These are phyloP conservation scores for Merodon equestris DNA, from an alignment of 2,888 invertebrate genomes.

Conservation along the genomic window DNA sequence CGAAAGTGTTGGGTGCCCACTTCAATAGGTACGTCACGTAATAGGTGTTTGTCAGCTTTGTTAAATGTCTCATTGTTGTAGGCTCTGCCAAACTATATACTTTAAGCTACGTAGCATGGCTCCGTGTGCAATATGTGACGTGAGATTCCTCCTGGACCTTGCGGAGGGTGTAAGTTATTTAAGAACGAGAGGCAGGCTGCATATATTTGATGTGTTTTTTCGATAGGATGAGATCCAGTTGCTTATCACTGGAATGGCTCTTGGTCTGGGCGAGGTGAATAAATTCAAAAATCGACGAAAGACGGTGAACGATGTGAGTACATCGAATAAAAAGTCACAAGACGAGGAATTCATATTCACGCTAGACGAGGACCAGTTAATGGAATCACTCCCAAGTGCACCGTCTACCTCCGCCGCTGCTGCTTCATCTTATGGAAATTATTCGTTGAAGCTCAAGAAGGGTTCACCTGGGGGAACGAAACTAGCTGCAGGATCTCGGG, in stretches of 20 bases:
- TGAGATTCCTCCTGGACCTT: constrained; percentile 90
- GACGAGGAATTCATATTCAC: constrained; percentile 92
- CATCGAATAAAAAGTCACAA: constrained; percentile 64
- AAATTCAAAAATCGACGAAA: constrained; percentile 80
- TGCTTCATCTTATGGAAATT: constrained; percentile 72
- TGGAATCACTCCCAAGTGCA: constrained; percentile 74
- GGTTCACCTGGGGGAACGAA: constrained; percentile 80
- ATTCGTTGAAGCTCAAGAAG: constrained; percentile 80
- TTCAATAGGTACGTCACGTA: constrained; percentile 79
- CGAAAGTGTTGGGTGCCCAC: constrained; percentile 81
- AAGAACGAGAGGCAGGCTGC: background rate
- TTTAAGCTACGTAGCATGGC: constrained; percentile 93
- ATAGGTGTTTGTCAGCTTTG: too few species aligned
- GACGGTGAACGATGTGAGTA: constrained; percentile 70
- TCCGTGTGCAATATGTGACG: constrained; percentile 90
- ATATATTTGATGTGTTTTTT: constrained; percentile 64
- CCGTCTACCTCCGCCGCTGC: constrained; percentile 58
- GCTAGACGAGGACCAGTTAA: constrained; percentile 87
- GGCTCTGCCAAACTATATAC: constrained; percentile 86
- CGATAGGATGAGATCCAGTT: constrained; percentile 84
- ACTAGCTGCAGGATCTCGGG: constrained; percentile 68
- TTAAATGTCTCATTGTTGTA: constrained; percentile 68
- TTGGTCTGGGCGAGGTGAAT: constrained; percentile 84
- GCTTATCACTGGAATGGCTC: constrained; percentile 88
- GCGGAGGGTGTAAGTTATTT: constrained; percentile 85